phyloP scores from a whole-genome alignment of 2,113 vertebrate genomes.

The Delphinus delphis region DNA sequence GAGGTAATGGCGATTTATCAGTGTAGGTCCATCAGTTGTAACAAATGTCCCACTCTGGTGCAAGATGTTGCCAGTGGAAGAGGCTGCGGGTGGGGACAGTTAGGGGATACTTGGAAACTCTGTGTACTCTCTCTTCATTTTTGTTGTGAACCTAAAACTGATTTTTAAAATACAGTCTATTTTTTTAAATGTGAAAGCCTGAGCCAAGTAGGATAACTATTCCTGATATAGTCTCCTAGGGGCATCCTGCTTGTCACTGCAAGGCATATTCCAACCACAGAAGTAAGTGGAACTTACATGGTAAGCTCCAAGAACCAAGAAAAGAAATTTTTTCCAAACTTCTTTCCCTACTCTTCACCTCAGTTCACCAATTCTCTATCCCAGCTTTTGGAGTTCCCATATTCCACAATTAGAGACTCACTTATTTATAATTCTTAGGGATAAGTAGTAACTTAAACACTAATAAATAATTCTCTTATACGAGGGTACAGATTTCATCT shows the following conservation, averaged over 20 bases:
- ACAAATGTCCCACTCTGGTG: neutral
- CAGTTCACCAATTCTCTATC: neutral
- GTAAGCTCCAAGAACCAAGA: neutral
- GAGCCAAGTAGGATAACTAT: neutral
- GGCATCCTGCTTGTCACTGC: neutral
- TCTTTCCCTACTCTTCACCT: neutral
- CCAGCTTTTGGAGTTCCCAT: neutral
- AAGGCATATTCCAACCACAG: neutral
- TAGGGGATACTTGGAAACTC: neutral
- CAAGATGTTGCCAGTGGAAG: neutral
- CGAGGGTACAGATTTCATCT: neutral
- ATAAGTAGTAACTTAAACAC: neutral
- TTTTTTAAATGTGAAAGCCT: neutral
- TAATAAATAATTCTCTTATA: neutral
- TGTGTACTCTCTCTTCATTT: neutral
- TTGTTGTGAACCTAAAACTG: neutral
- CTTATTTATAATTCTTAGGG: neutral
- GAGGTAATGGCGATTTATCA: neutral
- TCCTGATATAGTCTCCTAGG: neutral
- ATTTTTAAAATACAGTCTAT: neutral
- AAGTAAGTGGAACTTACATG: neutral
- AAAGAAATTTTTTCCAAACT: neutral
- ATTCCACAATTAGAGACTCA: neutral
- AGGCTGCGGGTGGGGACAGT: neutral
- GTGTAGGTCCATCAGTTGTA: neutral